Percentiles rank a stretch among this genome's conserved stretches.
phyloP scores from a whole-genome alignment of 2,888 invertebrate genomes.

The Tanaodytes sp. region DNA sequence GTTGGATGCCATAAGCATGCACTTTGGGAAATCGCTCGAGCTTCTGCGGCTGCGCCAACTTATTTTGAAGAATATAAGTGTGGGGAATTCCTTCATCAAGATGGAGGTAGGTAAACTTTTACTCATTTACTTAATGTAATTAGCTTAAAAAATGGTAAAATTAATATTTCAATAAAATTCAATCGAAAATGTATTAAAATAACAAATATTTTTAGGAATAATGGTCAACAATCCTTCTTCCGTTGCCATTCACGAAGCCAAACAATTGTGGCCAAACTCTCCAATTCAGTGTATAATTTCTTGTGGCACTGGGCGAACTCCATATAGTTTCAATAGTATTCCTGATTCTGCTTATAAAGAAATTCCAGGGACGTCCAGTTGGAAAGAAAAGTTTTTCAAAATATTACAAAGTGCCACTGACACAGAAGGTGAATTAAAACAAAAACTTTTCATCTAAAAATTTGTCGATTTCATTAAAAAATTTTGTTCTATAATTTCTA shows the following conservation, averaged over 20 bases:
- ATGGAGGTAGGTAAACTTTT: no score
- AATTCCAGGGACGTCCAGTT: constrained; percentile 75
- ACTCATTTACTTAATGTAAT: no score
- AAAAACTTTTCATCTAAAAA: not conserved
- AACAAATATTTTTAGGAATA: constrained; percentile 81
- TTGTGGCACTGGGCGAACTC: constrained; percentile 83
- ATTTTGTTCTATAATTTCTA: no score
- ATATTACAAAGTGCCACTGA: constrained; percentile 90
- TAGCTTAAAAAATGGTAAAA: no score
- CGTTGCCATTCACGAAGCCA: constrained; percentile 90
- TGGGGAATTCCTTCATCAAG: constrained; percentile 78
- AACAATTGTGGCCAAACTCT: constrained; percentile 84
- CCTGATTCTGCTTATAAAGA: constrained; percentile 60
- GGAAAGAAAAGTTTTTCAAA: constrained; percentile 86
- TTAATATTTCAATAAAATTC: no score
- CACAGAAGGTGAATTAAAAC: constrained; percentile 80
- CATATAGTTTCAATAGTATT: constrained; percentile 61
- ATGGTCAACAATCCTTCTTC: constrained; percentile 91
- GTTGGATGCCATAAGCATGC: constrained; percentile 81
- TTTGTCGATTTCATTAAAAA: not conserved
- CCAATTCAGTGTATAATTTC: constrained; percentile 86
- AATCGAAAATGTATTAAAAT: no score
- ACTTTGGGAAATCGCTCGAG: constrained; percentile 89
- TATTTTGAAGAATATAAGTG: constrained; percentile 89
- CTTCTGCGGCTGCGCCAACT: constrained; percentile 92